Base-by-base conservation (phyloP, 2,888 invertebrate species). In the Spialia ferax region DNA sequence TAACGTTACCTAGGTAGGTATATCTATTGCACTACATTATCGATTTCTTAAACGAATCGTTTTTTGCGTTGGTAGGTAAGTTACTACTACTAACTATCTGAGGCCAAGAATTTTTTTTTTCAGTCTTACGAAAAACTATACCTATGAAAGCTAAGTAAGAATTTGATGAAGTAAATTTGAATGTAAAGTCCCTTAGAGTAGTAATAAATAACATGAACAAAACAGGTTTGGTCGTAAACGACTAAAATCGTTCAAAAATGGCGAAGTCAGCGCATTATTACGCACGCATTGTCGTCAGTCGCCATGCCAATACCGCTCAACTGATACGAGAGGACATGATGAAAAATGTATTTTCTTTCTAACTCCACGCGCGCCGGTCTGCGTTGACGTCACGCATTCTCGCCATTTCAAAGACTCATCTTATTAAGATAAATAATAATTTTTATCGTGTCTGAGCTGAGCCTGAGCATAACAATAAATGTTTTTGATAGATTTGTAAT, bases 311-410 rank as follows among this genome's bases (percentile, higher is more conserved):
- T 76, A 73, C 42, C 45, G 56, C 20, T 38, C 52, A 63, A 56
- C 45, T 56, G 35, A 71, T 74, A 77, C 72, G 70, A 67, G 74
- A 71, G 75, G 76, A 79, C 78, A 77, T 82, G 77, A 80, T 83
- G 80, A 83, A 85, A 83, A 84, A 85, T 83, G 78, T 79, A 81
- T 87, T 83, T 86, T 84, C 81, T 82, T 85, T 85, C 77, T 78
- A 76, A 75, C 77, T 74, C 77, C 77, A 50, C 42, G 75, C 74
- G 77, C 73, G 75, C 74, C 55, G 76, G 65, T 73, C 72, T 71
- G 68, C 73, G 71, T 78, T 87, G 84, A 87, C 87, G 85, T 86
- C 84, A 87, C 69, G 67, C 74, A 74, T 76, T 79, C 75, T 73
- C 69, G 73, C 13, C 42, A 26, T 29, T 64, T 70, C 69, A 52